Evolutionary conservation across 2,888 invertebrate genomes (phyloP), one percentile per base, ranked within the genome.

Genomic region (Ormyrus pomaceus): DNA sequence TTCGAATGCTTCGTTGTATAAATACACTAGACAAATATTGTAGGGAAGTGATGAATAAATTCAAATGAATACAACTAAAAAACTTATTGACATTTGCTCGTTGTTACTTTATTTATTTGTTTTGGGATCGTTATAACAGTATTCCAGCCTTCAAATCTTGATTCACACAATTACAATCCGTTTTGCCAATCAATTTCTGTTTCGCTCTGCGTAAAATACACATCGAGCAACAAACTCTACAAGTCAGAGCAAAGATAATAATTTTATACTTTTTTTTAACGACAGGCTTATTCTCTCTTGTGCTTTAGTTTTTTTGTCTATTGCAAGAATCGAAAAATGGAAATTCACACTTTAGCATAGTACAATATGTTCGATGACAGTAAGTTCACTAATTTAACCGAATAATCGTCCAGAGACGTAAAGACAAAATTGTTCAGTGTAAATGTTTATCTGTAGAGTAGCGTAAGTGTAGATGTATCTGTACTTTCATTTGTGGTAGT

Each of bases 221-320:
- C 72, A 71, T 58, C 13, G 71, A 75, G 65, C 71, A 51, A 65
- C 59, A 79, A 78, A 55, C 53, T 77, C 65, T 77, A 72, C 62
- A 70, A 81, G 65, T 74, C 65, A 50, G 53, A 74, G 62, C 51
- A 56, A 69, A 71, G 65, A 80, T 58, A 53, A 69, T 64, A 66
- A 64, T 80, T 77, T 77, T 77, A 55, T 72, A 56, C 65, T 70
- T 77, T 71, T 46, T 77, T 73, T 77, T 68, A 72, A 79, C 79
- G 81, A 79, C 81, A 82, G 81, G 81, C 81, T 82, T 82, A 82
- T 73, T 79, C 79, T 82, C 81, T 82, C 81, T 77, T 82, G 81
- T 79, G 78, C 81, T 69, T 77, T 46, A 7, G 65, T 68, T 77
- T 48, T 69, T 70, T 73, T 68, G 76, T 82, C 79, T 82, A 82